Percentiles rank a stretch among this genome's conserved stretches.
Conservation (phyloP, 2,113 vertebrate genomes). For the Periophthalmodon schlosseri region DNA sequence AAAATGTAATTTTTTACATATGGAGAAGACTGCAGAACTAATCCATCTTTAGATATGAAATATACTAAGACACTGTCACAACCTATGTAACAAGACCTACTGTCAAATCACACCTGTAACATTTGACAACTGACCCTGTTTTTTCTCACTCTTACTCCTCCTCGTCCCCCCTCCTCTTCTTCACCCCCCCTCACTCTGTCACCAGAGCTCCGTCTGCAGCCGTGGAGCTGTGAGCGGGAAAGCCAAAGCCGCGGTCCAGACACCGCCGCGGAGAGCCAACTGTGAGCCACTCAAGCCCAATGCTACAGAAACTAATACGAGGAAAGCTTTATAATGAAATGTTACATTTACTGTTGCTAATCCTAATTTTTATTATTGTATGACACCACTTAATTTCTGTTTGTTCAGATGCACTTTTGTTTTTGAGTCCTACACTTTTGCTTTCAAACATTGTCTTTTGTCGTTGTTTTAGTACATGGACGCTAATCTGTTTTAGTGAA, state of each 20-base stretch:
- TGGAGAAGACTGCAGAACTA: background rate
- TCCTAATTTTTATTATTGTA: conserved; percentile 23
- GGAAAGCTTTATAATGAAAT: conserved; percentile 43
- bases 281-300: conserved; percentile 57
- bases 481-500: background rate
- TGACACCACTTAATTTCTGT: conserved; percentile 46
- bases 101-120: conserved; percentile 7
- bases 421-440: background rate
- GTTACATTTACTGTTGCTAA: conserved; percentile 32
- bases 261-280: conserved; percentile 58
- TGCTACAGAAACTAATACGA: conserved; percentile 39
- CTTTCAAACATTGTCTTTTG: background rate
- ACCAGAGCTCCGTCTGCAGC: conserved; percentile 72
- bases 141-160: conserved; percentile 54
- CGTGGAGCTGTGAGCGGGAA: conserved; percentile 59
- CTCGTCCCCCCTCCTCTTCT: conserved; percentile 21
- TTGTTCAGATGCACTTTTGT: conserved; percentile 60
- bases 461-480: background rate
- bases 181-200: conserved; percentile 24
- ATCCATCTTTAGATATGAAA: background rate
- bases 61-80: background rate
- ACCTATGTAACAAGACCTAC: background rate
- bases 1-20: background rate
- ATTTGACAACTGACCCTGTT: conserved; percentile 45
- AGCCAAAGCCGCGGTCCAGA: conserved; percentile 43